phyloP scores from a whole-genome alignment of 2,797 vertebrate genomes.

The Parambassis ranga region DNA sequence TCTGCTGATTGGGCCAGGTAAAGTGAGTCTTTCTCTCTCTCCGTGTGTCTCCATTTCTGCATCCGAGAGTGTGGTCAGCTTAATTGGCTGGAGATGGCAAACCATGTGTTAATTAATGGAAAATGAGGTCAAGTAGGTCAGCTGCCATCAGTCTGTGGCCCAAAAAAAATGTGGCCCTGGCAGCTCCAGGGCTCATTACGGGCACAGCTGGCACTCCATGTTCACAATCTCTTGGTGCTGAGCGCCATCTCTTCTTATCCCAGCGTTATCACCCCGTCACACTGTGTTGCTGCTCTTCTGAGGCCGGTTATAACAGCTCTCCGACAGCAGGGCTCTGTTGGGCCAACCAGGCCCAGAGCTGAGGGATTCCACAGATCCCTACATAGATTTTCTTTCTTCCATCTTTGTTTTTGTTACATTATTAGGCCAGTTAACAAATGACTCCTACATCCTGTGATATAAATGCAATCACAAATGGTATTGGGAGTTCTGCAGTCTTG shows the following conservation, averaged over 20 bases:
- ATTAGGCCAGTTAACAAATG: conserved; percentile 25
- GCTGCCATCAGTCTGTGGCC: conserved; percentile 53
- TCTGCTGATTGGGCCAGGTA: conserved; percentile 79
- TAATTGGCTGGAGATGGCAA: conserved; percentile 75
- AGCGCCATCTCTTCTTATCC: conserved; percentile 23
- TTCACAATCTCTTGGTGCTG: conserved; percentile 19
- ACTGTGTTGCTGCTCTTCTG: conserved; percentile 10
- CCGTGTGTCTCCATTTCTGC: conserved; percentile 24
- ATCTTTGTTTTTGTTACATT: conserved; percentile 9
- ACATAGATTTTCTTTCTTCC: background rate
- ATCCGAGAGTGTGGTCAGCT: conserved; percentile 76
- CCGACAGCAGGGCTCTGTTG: conserved; percentile 14
- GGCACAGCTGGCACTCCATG: conserved; percentile 49
- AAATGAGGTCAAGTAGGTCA: conserved; percentile 74
- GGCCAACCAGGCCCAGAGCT: background rate
- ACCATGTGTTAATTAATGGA: conserved; percentile 74
- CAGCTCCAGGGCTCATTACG: conserved; percentile 52
- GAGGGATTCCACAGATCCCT: background rate
- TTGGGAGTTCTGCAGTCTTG: background rate
- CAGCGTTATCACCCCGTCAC: conserved; percentile 27
- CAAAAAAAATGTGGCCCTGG: conserved; percentile 36
- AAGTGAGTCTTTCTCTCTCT: conserved; percentile 37
- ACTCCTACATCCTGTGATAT: conserved; percentile 5
- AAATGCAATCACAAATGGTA: conserved; percentile 6
- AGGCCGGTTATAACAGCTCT: conserved; percentile 8